A percentile compares a stretch with the other conserved stretches of the same genome.
Evolutionary conservation across 92 coral and sea anemone genomes (phyloP).

Genomic region (Phymanthus crucifer): DNA sequence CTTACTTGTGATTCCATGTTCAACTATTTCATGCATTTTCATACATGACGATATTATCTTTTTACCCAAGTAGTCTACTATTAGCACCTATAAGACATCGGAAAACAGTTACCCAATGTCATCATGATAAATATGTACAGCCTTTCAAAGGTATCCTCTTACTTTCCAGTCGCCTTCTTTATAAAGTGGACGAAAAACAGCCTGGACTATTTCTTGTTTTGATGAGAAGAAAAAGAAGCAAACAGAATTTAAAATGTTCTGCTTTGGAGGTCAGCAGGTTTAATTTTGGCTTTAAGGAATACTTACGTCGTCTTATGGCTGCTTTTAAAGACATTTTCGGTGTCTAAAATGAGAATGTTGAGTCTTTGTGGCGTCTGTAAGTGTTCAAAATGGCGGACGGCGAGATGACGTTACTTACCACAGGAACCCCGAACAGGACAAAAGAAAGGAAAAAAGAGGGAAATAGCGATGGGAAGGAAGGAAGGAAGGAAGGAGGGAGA

Average conservation of each 20-base stretch:
- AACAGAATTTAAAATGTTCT: not conserved
- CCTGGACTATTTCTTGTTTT: constrained; percentile 72
- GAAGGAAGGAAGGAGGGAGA: not conserved
- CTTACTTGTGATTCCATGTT: constrained; percentile 96
- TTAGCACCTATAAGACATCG: constrained; percentile 63
- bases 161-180: constrained; percentile 86
- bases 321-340: constrained; percentile 85
- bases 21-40: constrained; percentile 91
- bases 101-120: not conserved
- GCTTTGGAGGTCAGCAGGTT: not conserved
- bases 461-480: not conserved
- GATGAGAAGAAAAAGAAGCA: not conserved
- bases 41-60: constrained; percentile 91
- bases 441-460: not conserved
- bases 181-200: constrained; percentile 70
- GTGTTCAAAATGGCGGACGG: constrained; percentile 17
- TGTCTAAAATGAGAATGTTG: not conserved
- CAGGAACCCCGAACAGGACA: constrained; percentile 7
- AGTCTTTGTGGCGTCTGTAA: constrained; percentile 22
- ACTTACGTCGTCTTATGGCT: constrained; percentile 87
- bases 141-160: not conserved
- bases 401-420: not conserved
- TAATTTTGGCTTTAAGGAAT: not conserved
- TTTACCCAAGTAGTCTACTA: constrained; percentile 83
- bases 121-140: not conserved